phyloP scores from a whole-genome alignment of 2,888 invertebrate species.

The Platerodrilus igneus region DNA sequence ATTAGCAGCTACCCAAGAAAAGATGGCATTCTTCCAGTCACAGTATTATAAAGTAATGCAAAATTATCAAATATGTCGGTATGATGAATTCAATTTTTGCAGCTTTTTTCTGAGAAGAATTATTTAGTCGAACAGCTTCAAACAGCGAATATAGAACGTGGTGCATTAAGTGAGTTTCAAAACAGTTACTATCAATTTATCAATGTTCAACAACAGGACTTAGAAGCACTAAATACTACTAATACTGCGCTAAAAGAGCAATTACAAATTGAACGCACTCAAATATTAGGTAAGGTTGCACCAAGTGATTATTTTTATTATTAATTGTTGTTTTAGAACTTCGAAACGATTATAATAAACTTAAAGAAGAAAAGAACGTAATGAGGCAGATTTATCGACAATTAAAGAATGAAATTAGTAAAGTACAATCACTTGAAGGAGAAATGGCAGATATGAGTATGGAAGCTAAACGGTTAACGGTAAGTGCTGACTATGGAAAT shows the following conservation, averaged over 20 bases:
- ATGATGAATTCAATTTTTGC: conserved; percentile 2
- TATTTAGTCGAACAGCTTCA: conserved; percentile 27
- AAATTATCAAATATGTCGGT: conserved; percentile 9
- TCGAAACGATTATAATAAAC: conserved; percentile 38
- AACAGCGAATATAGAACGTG: conserved; percentile 23
- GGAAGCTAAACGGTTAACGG: conserved; percentile 42
- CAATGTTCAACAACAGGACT: conserved; percentile 32
- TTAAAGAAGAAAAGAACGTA: conserved; percentile 41
- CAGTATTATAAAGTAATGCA: conserved; percentile 36
- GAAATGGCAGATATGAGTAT: conserved; percentile 37
- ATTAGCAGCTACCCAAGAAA: conserved; percentile 36
- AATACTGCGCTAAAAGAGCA: conserved; percentile 34
- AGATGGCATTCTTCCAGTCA: conserved; percentile 33
- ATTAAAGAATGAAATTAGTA: conserved; percentile 37
- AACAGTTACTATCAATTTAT: conserved; percentile 33
- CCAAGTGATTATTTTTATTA: conserved; percentile 4
- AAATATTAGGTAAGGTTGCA: conserved; percentile 33
- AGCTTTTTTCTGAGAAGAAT: conserved; percentile 29
- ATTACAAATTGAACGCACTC: conserved; percentile 35
- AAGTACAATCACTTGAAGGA: conserved; percentile 39
- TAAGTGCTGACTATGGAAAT: conserved; percentile 21
- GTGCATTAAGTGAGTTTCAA: conserved; percentile 27
- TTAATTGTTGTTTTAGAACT: conserved; percentile 38
- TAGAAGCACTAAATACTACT: conserved; percentile 31
- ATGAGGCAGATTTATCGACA: conserved; percentile 40